Evolutionary conservation across 1,140 invertebrate species (phyloP), one percentile per base, ranked within the genome.

Genomic region (Drosophila trapezifrons): DNA sequence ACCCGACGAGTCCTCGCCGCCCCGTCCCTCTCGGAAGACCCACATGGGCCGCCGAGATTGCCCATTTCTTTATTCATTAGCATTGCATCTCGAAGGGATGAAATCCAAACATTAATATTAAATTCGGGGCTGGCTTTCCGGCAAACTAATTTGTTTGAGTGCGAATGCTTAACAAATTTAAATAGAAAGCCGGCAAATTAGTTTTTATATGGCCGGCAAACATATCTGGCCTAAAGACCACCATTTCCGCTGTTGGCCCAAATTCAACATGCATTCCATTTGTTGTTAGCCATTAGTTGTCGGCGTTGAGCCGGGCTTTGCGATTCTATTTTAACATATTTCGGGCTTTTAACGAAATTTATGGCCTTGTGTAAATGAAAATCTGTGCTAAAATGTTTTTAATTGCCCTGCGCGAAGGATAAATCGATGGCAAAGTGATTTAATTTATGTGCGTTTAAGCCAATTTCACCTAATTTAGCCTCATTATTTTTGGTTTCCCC

Each of bases 31-130:
- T 4, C 45, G 15, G 15, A 15, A 2, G n/a, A 9, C 40, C 49
- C 59, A 71, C 59, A 51, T 58, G 42, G 58, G 32, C 29, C 25
- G 18, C 32, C 63, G 18, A 64, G 52, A 62, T 45, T 65, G 40
- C 27, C 22, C 54, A 64, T 69, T 86, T 72, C 76, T 82, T 79
- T 83, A 83, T 77, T 76, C 66, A 79, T 79, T 82, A 79, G 76
- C 65, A 82, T 73, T 65, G 64, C 32, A 0, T 15, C 13, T 15
- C 51, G 58, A 60, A 58, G 64, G 57, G 52, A 54, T 64, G 54
- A 87, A 74, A 80, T 83, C 59, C 62, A 65, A 49, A 87, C 83
- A 86, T 86, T 87, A 87, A 87, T 79, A 79, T 79, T 73, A 73
- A 76, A 74, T 76, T 86, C 57, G 8, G 18, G 18, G 20, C 15